Percentiles rank a stretch among this genome's conserved stretches.
Conservation (phyloP, 2,113 vertebrate species). For the Cyphomyrus plagiostoma region DNA sequence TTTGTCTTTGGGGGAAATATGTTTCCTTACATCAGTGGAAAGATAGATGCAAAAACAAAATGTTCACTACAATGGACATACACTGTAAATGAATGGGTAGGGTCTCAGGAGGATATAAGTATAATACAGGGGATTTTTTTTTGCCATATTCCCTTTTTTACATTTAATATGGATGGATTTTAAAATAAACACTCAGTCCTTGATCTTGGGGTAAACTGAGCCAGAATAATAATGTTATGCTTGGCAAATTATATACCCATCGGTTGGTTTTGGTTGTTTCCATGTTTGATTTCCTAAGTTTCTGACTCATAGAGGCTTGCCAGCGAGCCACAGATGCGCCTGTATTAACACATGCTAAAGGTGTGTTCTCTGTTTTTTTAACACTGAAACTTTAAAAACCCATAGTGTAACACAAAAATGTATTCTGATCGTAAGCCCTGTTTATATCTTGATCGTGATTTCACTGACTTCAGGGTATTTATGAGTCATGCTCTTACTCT, state of each 20-base stretch:
- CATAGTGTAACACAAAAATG: not conserved
- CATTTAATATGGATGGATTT: not conserved
- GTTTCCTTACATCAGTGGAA: no score
- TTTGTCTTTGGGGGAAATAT: no score
- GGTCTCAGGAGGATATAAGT: not conserved
- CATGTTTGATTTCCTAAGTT: constrained; percentile 8
- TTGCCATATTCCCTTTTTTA: not conserved
- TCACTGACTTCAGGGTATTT: not conserved
- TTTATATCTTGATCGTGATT: not conserved
- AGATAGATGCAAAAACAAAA: no score
- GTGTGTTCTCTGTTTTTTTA: not conserved
- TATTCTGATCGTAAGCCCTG: not conserved
- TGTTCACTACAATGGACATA: no score
- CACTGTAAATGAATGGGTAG: no score
- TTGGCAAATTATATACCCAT: not conserved
- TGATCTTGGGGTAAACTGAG: not conserved
- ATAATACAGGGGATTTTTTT: not conserved
- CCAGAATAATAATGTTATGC: constrained; percentile 16
- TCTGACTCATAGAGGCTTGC: not conserved
- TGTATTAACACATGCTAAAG: not conserved
- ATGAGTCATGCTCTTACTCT: not conserved
- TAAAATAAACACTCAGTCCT: not conserved
- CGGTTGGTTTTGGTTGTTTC: not conserved
- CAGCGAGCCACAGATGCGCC: not conserved
- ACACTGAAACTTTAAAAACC: not conserved